A percentile compares a stretch with the other conserved stretches of the same genome.
These are phyloP conservation scores for Pachliopta kotzebuea DNA, from an alignment of 2,888 invertebrate species.

Conservation along the genomic window DNA sequence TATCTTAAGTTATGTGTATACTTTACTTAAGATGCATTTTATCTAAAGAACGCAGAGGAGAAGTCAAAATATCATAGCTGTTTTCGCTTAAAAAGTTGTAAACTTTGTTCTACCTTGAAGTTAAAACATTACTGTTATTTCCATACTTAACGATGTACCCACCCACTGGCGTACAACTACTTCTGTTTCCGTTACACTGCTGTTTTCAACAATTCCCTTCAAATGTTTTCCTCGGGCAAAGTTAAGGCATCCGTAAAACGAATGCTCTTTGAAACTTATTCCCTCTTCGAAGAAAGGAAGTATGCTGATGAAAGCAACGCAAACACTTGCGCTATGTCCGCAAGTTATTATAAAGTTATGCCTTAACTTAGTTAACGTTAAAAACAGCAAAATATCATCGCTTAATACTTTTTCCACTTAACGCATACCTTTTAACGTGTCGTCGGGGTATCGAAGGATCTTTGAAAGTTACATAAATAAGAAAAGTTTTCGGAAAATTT, in stretches of 20 bases:
- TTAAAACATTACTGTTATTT: constrained; percentile 25
- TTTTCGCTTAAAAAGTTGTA: constrained; percentile 12
- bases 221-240: constrained; percentile 21
- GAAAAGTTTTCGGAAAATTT: constrained; percentile 30
- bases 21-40: background rate
- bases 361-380: constrained; percentile 15
- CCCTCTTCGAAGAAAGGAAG: constrained; percentile 18
- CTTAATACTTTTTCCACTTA: constrained; percentile 9
- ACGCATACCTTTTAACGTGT: constrained; percentile 13
- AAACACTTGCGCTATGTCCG: constrained; percentile 17
- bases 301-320: constrained; percentile 23
- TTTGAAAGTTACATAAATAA: constrained; percentile 30
- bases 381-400: constrained; percentile 19
- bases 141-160: constrained; percentile 21
- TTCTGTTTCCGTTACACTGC: constrained; percentile 17
- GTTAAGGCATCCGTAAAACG: constrained; percentile 21
- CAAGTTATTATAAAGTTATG: constrained; percentile 6
- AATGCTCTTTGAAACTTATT: constrained; percentile 23
- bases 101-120: constrained; percentile 11
- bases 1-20: background rate
- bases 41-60: constrained; percentile 8
- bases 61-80: constrained; percentile 13
- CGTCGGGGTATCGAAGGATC: constrained; percentile 19
- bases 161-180: constrained; percentile 19
- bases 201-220: constrained; percentile 25